phyloP scores from a whole-genome alignment of 2,888 invertebrate species.

The Nephrotoma appendiculata region DNA sequence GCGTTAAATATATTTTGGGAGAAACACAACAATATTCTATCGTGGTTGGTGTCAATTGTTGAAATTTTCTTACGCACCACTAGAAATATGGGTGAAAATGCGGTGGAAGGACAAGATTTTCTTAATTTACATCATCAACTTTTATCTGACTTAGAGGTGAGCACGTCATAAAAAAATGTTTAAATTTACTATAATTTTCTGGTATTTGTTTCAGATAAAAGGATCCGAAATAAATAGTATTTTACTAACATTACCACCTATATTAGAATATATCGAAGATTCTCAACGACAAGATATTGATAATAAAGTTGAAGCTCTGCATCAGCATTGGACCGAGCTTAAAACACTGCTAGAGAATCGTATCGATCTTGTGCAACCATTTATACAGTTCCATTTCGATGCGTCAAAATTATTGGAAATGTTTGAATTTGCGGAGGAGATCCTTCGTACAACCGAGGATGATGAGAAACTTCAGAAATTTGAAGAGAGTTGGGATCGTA shows the following conservation, averaged over 20 bases:
- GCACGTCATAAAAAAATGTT: background rate
- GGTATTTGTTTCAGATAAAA: slow-evolving; percentile 37
- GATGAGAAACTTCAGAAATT: slow-evolving; percentile 39
- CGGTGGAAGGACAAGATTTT: slow-evolving; percentile 53
- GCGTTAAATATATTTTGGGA: slow-evolving; percentile 53
- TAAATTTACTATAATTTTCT: background rate
- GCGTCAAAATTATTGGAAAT: slow-evolving; percentile 49
- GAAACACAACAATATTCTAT: slow-evolving; percentile 50
- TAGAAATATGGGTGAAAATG: slow-evolving; percentile 56
- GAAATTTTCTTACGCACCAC: slow-evolving; percentile 58
- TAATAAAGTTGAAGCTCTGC: slow-evolving; percentile 44
- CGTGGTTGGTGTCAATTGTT: slow-evolving; percentile 60
- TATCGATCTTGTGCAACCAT: slow-evolving; percentile 48
- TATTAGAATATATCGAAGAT: slow-evolving; percentile 48
- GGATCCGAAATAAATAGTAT: slow-evolving; percentile 51
- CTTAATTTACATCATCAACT: slow-evolving; percentile 56
- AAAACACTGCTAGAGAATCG: slow-evolving; percentile 45
- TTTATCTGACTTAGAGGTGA: slow-evolving; percentile 54
- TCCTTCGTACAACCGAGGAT: slow-evolving; percentile 37
- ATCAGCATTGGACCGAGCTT: slow-evolving; percentile 46
- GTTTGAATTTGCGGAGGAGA: slow-evolving; percentile 48
- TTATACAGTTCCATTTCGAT: slow-evolving; percentile 56
- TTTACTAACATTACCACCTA: slow-evolving; percentile 43
- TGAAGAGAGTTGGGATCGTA: slow-evolving; percentile 39
- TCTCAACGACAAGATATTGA: slow-evolving; percentile 46